Percentiles rank a stretch among this genome's conserved stretches.
Evolutionary conservation across 1,140 invertebrate genomes (phyloP).

Genomic region (Drosophila dunni): DNA sequence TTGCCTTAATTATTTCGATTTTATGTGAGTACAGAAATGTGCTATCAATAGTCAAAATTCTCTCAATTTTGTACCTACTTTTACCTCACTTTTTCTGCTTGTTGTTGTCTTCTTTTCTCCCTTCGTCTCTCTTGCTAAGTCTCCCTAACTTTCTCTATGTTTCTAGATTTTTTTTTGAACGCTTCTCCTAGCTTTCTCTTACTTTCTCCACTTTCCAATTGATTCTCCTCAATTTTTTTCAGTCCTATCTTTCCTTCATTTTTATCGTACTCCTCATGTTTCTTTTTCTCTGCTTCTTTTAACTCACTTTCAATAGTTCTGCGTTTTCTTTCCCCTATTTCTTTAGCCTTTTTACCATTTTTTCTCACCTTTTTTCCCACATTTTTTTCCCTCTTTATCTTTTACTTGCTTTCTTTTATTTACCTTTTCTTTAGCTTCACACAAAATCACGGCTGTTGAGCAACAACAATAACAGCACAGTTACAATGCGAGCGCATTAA

Average conservation of each 20-base stretch:
- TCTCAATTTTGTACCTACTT: not conserved
- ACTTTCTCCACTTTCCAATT: not conserved
- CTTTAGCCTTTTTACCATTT: too few relatives aligned
- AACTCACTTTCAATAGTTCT: not conserved
- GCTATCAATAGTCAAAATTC: too few relatives aligned
- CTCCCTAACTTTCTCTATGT: not conserved
- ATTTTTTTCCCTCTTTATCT: not conserved
- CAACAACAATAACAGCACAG: slow-evolving; percentile 27
- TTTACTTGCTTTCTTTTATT: slow-evolving; percentile 26
- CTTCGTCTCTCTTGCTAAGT: not conserved
- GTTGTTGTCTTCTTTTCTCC: not conserved
- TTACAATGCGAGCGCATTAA: slow-evolving; percentile 17
- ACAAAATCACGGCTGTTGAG: slow-evolving; percentile 31
- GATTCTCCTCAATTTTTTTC: not conserved
- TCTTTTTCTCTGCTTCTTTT: not conserved
- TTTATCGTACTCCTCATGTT: not conserved
- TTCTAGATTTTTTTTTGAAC: too few relatives aligned
- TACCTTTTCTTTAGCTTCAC: slow-evolving; percentile 16
- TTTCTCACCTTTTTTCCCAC: not conserved
- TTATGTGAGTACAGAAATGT: too few relatives aligned
- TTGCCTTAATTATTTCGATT: too few relatives aligned
- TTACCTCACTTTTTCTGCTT: not conserved
- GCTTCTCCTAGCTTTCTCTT: not conserved
- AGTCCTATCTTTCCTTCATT: too few relatives aligned
- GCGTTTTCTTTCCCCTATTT: not conserved